These are phyloP conservation scores for Drosophila ananassae DNA, from an alignment of 1,140 invertebrate genomes.

Conservation along the genomic window DNA sequence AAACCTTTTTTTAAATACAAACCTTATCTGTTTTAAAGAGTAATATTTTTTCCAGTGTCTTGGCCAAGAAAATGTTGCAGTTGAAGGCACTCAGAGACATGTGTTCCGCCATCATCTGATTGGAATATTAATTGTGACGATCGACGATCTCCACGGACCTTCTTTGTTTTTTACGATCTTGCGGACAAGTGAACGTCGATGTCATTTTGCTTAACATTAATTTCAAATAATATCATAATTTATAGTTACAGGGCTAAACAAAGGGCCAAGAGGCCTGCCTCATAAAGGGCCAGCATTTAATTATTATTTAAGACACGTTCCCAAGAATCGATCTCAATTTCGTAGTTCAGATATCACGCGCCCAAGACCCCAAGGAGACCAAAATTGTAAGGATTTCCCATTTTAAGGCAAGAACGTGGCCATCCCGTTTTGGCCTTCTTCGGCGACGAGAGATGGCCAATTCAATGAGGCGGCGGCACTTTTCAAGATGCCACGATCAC, in stretches of 20 bases:
- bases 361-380: slow-evolving; percentile 20
- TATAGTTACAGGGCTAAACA: slow-evolving; percentile 57
- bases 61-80: slow-evolving; percentile 1
- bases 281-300: background rate
- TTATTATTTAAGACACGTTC: slow-evolving; percentile 67
- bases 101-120: slow-evolving; percentile 65
- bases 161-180: slow-evolving; percentile 19
- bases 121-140: slow-evolving; percentile 74
- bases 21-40: background rate
- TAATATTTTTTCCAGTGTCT: background rate
- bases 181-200: slow-evolving; percentile 69
- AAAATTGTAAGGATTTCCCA: slow-evolving; percentile 13
- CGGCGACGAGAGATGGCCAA: slow-evolving; percentile 53
- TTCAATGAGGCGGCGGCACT: slow-evolving; percentile 57
- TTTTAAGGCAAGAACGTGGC: slow-evolving; percentile 10
- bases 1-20: background rate
- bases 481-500: slow-evolving; percentile 76
- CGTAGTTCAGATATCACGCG: slow-evolving; percentile 82
- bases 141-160: slow-evolving; percentile 14
- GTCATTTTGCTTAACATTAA: slow-evolving; percentile 73
- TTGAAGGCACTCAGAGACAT: slow-evolving; percentile 57
- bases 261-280: background rate
- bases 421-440: slow-evolving; percentile 48
- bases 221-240: slow-evolving; percentile 81
- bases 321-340: slow-evolving; percentile 78